Evolutionary conservation across 2,888 invertebrate species (phyloP).

Genomic region (Hyposoter dolosus): DNA sequence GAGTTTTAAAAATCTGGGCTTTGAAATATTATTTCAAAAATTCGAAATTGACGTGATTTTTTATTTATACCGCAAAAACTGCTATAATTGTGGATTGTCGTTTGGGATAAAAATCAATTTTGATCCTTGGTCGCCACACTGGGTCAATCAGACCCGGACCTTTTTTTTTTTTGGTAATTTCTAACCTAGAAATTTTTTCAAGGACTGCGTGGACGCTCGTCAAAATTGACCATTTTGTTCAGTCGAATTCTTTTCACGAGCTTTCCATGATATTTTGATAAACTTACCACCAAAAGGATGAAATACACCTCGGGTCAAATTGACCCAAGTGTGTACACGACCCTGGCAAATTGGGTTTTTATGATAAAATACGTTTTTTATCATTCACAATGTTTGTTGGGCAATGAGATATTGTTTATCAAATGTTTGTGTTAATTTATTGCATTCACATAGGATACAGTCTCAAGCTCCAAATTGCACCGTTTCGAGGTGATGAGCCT

Average conservation of each 20-base stretch:
- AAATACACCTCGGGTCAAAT: neutral
- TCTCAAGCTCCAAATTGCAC: slow-evolving; percentile 10
- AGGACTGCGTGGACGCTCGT: too few species aligned
- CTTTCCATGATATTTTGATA: too few species aligned
- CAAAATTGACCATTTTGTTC: too few species aligned
- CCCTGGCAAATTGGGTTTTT: too few species aligned
- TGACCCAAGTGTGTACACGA: neutral
- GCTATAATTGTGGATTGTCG: neutral
- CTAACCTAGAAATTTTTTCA: too few species aligned
- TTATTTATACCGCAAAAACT: neutral
- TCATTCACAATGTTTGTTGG: neutral
- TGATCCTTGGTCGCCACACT: neutral
- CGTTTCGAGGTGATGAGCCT: slow-evolving; percentile 11
- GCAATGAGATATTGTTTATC: slow-evolving; percentile 37
- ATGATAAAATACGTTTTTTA: neutral
- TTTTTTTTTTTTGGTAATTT: neutral
- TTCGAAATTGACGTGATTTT: neutral
- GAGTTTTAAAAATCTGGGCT: neutral
- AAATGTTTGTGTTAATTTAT: slow-evolving; percentile 24
- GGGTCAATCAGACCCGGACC: neutral
- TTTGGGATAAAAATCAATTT: neutral
- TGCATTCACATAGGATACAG: slow-evolving; percentile 20
- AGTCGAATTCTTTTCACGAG: too few species aligned
- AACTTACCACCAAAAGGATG: neutral
- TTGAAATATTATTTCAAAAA: neutral